A percentile compares a stretch with the other conserved stretches of the same genome.
Conservation (phyloP, 2,113 vertebrate genomes). For the Daphoenositta chrysoptera region DNA sequence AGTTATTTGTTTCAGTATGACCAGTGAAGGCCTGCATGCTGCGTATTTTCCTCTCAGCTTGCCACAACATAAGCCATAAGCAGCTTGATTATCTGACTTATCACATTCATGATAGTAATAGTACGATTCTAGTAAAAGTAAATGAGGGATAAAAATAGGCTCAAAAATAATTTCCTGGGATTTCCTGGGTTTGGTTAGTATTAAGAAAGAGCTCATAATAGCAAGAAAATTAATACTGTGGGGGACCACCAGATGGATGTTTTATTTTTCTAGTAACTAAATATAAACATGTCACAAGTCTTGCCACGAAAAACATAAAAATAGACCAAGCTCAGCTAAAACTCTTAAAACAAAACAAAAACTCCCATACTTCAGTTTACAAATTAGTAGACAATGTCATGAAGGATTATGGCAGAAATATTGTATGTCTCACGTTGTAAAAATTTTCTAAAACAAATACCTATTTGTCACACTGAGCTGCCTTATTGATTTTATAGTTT, state of each 20-base stretch:
- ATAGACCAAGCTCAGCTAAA: conserved; percentile 42
- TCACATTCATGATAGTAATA: not conserved
- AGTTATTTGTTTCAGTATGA: not conserved
- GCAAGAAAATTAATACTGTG: conserved; percentile 50
- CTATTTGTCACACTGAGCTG: not conserved
- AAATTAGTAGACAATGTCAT: not conserved
- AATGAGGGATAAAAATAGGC: conserved; percentile 55
- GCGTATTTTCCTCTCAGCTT: conserved; percentile 19
- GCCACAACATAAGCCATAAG: conserved; percentile 34
- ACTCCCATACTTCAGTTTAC: not conserved
- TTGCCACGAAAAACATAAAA: conserved; percentile 3
- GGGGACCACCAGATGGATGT: conserved; percentile 55
- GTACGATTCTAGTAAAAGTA: conserved; percentile 34
- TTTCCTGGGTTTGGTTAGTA: conserved; percentile 63
- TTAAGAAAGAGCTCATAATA: conserved; percentile 60
- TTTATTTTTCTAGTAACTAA: conserved; percentile 51
- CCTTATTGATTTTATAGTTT: not conserved
- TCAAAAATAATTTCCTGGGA: conserved; percentile 63
- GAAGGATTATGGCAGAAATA: not conserved
- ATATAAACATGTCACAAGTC: conserved; percentile 46
- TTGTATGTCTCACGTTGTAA: not conserved
- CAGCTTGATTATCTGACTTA: conserved; percentile 42
- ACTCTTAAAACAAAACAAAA: conserved; percentile 4
- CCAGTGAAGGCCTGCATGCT: not conserved
- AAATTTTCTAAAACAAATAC: not conserved